These are phyloP conservation scores for Eira barbara DNA, from an alignment of 2,113 vertebrate species.

Conservation along the genomic window DNA sequence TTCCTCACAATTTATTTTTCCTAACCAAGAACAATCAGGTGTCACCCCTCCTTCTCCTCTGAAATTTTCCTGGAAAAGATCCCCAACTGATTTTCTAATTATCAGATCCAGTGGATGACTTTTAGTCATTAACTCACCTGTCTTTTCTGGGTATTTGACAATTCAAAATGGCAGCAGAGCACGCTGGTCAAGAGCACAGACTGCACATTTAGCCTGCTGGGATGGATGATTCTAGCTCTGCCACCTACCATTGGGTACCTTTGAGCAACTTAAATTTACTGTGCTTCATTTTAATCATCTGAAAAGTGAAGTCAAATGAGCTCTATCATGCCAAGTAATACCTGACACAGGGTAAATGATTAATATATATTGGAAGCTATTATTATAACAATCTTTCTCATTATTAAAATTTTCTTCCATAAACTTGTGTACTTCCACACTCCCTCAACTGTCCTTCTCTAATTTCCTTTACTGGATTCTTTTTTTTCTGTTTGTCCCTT, in stretches of 20 bases:
- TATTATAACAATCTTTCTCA: not conserved
- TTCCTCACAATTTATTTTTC: not conserved
- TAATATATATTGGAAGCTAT: not conserved
- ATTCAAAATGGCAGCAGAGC: not conserved
- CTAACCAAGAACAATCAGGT: not conserved
- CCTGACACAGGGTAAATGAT: not conserved
- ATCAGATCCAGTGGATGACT: not conserved
- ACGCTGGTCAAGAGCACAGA: not conserved
- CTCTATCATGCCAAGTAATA: not conserved
- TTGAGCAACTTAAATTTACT: not conserved
- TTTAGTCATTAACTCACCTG: not conserved
- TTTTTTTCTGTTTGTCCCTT: not conserved
- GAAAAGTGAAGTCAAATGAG: not conserved
- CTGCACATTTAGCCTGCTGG: not conserved
- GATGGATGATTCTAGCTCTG: not conserved
- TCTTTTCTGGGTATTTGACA: not conserved
- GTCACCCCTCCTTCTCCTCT: not conserved
- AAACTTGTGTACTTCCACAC: not conserved
- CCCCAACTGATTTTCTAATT: not conserved
- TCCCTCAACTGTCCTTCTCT: not conserved
- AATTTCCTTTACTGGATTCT: not conserved
- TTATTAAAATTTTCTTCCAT: not conserved
- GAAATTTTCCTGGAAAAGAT: not conserved
- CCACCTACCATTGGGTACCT: not conserved
- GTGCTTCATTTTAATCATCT: not conserved